Base-by-base conservation (phyloP, 2,113 vertebrate species). In the Myrmophylax atrothorax region DNA sequence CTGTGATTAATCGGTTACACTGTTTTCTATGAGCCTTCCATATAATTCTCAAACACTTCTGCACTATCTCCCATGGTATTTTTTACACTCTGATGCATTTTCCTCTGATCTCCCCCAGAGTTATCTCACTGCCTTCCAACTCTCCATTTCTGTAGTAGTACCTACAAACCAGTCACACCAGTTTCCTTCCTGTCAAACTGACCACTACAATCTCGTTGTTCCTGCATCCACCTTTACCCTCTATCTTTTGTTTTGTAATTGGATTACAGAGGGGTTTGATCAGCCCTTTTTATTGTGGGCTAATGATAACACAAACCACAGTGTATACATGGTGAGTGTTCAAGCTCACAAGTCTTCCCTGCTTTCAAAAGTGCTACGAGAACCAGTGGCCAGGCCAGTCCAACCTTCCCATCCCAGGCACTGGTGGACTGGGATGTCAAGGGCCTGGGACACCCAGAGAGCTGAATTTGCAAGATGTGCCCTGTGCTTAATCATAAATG, bases 61-160 rank as follows among this genome's bases (percentile, higher is more conserved):
- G 18, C 26, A 18, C 28, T 37, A 18, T 40, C 8, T 78, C 17
- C 37, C 17, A 31, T 20, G 37, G 7, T 3, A 58, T n/a, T 67
- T 78, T 55, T 68, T 42, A 56, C 10, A 42, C 22, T 31, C 17
- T 1, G 1, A 0, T 46, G 49, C 0, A 0, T 28, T 40, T 62
- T 87, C 9, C 16, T 74, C 55, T 74, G 46, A 52, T 50, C 18
- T n/a, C 12, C 2, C 31, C 46, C 0, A 3, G 31, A 69, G 5
- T 52, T 55, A 59, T 20, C 23, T 33, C 26, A 15, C 20, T 8
- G 8, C 46, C 50, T 79, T 60, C 23, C 20, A 72, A 1, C 8
- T 49, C 11, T 42, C 46, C 17, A n/a, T 56, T 42, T 40, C 46
- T 56, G 18, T 29, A 46, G 37, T 1, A 4, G 15, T 18, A 47